Base-by-base conservation (phyloP, 2,888 invertebrate species). In the Cinara cedri region DNA sequence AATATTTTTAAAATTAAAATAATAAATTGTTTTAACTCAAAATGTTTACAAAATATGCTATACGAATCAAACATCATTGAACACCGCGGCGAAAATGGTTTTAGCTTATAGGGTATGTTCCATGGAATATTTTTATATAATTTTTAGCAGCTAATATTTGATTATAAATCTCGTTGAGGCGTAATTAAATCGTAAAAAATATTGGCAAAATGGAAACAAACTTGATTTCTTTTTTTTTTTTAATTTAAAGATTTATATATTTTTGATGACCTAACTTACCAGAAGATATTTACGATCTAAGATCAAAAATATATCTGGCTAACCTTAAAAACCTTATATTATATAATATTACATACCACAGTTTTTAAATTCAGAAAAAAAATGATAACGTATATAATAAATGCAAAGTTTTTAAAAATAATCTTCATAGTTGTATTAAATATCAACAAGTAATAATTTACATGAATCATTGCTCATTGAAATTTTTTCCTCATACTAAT, bases 161-260 rank as follows among this genome's bases (percentile, higher is more conserved):
- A 44, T 10, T 44, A 8, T 13, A 51, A 51, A 44, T 8, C 44
- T 51, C 51, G 16, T 51, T 16, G n/a, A 51, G n/a, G 51, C 16
- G 51, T 6, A 51, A 51, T 51, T 51, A 51, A 51, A 51, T n/a
- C 51, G 51, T 51, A 51, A 51, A n/a, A 51, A 51, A 51, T 51
- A 51, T 14, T 51, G 51, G n/a, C 16, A n/a, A 51, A 51, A 11
- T 16, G 51, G n/a, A n/a, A 51, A 51, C 46, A 51, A 51, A 51
- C 1, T 16, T 51, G 4, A 16, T n/a, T n/a, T n/a, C n/a, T n/a
- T n/a, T n/a, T n/a, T 51, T 1, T 51, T 51, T 16, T n/a, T 51
- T 51, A 34, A 3, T 51, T 51, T n/a, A 51, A 51, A n/a, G 14
- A n/a, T 51, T 51, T 51, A 3, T 51, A 51, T n/a, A 16, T 51